Evolutionary conservation across 2,888 invertebrate genomes (phyloP), one percentile per base, ranked within the genome.

Genomic region (Lydus trimaculatus): DNA sequence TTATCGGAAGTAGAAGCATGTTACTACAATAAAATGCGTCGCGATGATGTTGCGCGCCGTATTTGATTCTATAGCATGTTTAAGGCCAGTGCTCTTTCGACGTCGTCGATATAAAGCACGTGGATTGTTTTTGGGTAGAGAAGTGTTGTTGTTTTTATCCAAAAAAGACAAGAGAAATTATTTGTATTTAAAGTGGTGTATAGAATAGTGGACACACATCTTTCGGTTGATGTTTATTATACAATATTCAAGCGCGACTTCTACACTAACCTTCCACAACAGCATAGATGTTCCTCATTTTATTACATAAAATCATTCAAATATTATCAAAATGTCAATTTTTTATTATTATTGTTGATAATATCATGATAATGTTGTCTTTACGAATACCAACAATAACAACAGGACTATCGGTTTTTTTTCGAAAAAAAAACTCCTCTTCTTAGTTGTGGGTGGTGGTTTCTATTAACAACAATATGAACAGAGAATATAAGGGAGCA

Each of bases 31-130:
- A 69, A 72, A 72, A 72, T 71, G 75, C 74, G 73, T 71, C 76
- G 75, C 73, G 73, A 74, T 73, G 71, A 72, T 67, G 67, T 72
- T 74, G 73, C 72, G 72, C 72, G 76, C 73, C 76, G 74, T 72
- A 73, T 73, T 76, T 75, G 73, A 72, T 75, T 74, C 65, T 73
- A 67, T 73, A 73, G 67, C 71, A 75, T 72, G 69, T 71, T 70
- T 65, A 72, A 78, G 78, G 78, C 76, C 76, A 76, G 78, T 76
- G 76, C 76, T 78, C 76, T 71, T 76, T 75, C 72, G 66, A 52
- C 52, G 52, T 65, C 71, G 74, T 69, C 74, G 72, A 67, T 71
- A 72, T 52, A 67, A 70, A 72, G 76, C 76, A 78, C 76, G 76
- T 78, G 78, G 74, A 76, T 69, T 71, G 73, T 69, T 69, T 67